Conservation (phyloP, 2,888 invertebrate genomes). For the Amblyjoppa proteus region DNA sequence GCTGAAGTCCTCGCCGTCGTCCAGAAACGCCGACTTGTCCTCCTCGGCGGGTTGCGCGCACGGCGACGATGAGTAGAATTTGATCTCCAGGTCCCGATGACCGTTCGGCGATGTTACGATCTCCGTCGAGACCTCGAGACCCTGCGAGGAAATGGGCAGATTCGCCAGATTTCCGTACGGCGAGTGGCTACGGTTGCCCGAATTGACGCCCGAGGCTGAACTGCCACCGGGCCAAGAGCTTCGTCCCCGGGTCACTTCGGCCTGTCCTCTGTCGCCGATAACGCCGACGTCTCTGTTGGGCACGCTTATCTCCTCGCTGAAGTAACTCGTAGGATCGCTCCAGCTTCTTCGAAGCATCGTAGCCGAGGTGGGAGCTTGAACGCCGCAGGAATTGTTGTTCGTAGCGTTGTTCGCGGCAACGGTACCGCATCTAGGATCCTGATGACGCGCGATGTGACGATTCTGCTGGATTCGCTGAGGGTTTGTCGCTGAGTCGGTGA, state of each 20-base stretch:
- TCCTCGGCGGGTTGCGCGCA: constrained; percentile 80
- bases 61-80: constrained; percentile 90
- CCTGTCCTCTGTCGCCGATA: constrained; percentile 82
- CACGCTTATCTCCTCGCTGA: constrained; percentile 79
- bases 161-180: constrained; percentile 56
- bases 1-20: constrained; percentile 79
- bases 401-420: constrained; percentile 35
- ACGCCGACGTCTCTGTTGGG: constrained; percentile 84
- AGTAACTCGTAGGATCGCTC: constrained; percentile 88
- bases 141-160: constrained; percentile 79
- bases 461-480: constrained; percentile 57
- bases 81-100: constrained; percentile 92
- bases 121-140: constrained; percentile 91
- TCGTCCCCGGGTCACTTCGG: constrained; percentile 73
- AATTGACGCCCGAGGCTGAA: constrained; percentile 63
- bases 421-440: constrained; percentile 49
- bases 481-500: constrained; percentile 63
- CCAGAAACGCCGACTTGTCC: constrained; percentile 73
- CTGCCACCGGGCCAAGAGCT: constrained; percentile 81
- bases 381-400: constrained; percentile 53
- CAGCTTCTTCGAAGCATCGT: constrained; percentile 87
- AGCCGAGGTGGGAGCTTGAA: constrained; percentile 54
- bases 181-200: constrained; percentile 50
- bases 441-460: constrained; percentile 58
- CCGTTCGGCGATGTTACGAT: constrained; percentile 92